phyloP scores from a whole-genome alignment of 2,113 vertebrate species.

The Spea multiplicata region DNA sequence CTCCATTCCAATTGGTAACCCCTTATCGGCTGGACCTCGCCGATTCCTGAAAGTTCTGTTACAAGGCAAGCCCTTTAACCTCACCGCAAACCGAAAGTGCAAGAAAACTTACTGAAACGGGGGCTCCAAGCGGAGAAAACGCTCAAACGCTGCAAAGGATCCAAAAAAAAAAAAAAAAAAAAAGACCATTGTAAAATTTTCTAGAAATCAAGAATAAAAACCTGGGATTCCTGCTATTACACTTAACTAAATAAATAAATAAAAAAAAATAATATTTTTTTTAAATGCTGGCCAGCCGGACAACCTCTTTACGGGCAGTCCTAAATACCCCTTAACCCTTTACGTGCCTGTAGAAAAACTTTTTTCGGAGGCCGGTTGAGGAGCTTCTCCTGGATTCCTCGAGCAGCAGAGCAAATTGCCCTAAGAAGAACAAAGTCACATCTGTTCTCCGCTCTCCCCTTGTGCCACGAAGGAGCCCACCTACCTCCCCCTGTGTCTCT shows the following conservation, averaged over 20 bases:
- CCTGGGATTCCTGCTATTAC: too few relatives aligned
- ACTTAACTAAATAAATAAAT: too few relatives aligned
- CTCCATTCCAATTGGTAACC: conserved; percentile 1
- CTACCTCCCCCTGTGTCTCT: not conserved
- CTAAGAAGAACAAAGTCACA: conserved; percentile 39
- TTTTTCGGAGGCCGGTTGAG: not conserved
- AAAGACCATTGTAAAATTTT: not conserved
- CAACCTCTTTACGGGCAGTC: too few relatives aligned
- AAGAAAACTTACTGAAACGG: too few relatives aligned
- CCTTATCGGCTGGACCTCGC: conserved; percentile 4
- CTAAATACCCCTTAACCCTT: too few relatives aligned
- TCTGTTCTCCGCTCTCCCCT: conserved; percentile 33
- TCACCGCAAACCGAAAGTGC: not conserved
- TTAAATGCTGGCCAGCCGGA: too few relatives aligned
- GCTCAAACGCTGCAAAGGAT: not conserved
- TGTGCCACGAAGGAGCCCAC: not conserved
- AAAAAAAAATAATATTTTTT: too few relatives aligned
- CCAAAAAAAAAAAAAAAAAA: not conserved
- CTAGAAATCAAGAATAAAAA: too few relatives aligned
- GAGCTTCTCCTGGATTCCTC: not conserved
- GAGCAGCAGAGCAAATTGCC: not conserved
- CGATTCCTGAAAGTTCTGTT: not conserved
- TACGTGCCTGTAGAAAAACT: too few relatives aligned
- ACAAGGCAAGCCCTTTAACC: not conserved
- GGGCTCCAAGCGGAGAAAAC: not conserved